Evolutionary conservation across 2,888 invertebrate genomes (phyloP).

Genomic region (Pycnomerus fuliginosus): DNA sequence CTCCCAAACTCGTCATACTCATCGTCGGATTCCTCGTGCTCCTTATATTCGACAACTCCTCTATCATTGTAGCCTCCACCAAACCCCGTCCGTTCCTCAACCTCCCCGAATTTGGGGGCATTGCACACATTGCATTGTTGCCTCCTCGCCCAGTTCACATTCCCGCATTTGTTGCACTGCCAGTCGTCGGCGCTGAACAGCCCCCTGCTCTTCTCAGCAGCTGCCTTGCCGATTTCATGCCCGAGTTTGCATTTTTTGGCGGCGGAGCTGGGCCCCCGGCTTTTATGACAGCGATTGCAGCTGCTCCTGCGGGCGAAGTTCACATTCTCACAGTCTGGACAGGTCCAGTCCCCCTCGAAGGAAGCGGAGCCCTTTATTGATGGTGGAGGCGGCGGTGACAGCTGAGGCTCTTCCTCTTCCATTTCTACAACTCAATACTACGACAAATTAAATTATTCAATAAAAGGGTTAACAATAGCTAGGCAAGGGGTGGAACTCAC

Average conservation of each 20-base stretch:
- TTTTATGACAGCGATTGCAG: conserved; percentile 90
- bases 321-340: conserved; percentile 83
- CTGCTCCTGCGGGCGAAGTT: conserved; percentile 89
- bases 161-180: conserved; percentile 99
- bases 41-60: conserved; percentile 93
- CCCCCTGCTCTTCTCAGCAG: conserved; percentile 97
- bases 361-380: conserved; percentile 35
- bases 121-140: conserved; percentile 98
- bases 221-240: conserved; percentile 96
- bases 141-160: conserved; percentile 97
- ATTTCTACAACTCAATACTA: too few relatives aligned
- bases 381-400: conserved; percentile 46
- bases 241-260: conserved; percentile 79
- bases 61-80: conserved; percentile 95
- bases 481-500: too few relatives aligned
- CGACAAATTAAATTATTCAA: too few relatives aligned
- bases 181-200: conserved; percentile 97
- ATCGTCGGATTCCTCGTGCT: conserved; percentile 81
- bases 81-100: conserved; percentile 76
- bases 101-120: conserved; percentile 95
- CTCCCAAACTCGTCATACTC: conserved; percentile 86
- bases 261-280: conserved; percentile 38
- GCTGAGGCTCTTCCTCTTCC: conserved; percentile 45
- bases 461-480: too few relatives aligned
- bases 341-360: conserved; percentile 64